Evolutionary conservation across 2,888 invertebrate genomes (phyloP), one percentile per base, ranked within the genome.

Genomic region (Erannis defoliaria): DNA sequence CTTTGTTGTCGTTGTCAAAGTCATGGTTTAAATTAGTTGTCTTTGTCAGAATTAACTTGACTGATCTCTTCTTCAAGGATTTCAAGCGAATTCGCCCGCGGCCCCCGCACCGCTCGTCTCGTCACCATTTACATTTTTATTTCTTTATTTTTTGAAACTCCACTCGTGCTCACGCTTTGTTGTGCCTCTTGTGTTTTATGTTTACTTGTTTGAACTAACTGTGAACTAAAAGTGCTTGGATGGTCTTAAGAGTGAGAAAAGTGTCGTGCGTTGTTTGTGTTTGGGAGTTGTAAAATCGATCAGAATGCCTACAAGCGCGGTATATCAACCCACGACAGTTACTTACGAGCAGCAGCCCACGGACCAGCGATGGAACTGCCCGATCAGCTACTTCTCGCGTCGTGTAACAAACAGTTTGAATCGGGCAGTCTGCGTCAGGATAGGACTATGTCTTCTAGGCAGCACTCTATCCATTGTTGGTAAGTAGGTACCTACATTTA

Each of bases 281-380:
- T 61, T 66, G 50, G 55, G 53, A 60, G 71, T 77, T 74, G 66
- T 72, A 73, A 67, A 70, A 74, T 71, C 70, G 70, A 68, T 78
- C 75, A 94, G 86, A 82, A 95, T 96, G 95, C 95, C 95, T 71
- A 94, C 94, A 58, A 95, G 95, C 81, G 96, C 96, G 63, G 96
- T 96, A 48, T 96, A 96, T 88, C 96, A 96, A 84, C 96, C 96
- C 14, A 96, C 96, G 65, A 96, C 96, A 70, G 96, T 96, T 69
- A 96, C 96, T 56, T 96, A 96, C 82, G 96, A 96, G 83, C 94
- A 94, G 71, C 93, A 93, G 73, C 92, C 93, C n/a, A 84, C 79
- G 49, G 94, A 94, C 62, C 93, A 94, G 85, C 82, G 94, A 81
- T 86, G 93, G 94, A 83, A 91, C 89, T 88, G 93, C 85, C 89